Base-by-base conservation (phyloP, 2,113 vertebrate genomes). In the Rhinoderma darwinii region DNA sequence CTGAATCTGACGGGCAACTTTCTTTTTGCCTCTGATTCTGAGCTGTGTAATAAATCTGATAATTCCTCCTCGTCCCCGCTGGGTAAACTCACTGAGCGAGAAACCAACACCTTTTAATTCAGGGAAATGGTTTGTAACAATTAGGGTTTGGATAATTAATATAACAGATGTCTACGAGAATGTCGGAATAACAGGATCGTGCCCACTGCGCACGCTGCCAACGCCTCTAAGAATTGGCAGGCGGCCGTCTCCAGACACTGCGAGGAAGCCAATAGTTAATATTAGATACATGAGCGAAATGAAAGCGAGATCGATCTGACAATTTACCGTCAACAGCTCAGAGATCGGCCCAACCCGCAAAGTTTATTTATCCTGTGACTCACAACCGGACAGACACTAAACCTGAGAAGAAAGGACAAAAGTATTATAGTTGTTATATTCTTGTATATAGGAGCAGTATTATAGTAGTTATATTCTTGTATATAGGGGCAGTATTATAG, bases 91-190 rank as follows among this genome's bases (percentile, higher is more conserved):
- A 20, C 51, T 43, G 72, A 20, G 1, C 63, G 25, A n/a, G 10
- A 84, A 61, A 61, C 72, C 18, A 39, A 44, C 61, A 61, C 66
- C 83, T 76, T 84, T 84, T 75, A n/a, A 76, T 75, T 75, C 37
- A 70, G 83, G 72, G 37, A 84, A 84, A 84, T 75, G 83, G 72
- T 84, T 84, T 84, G 72, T 61, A 56, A 76, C 83, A 84, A 84
- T 84, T 41, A 84, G 51, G 68, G 51, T 44, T 56, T 39, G 47
- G 83, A 44, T 84, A 84, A 84, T 84, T 84, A 84, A 84, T 84
- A 84, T 84, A 84, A 84, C 83, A 84, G 83, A 84, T 84, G 83
- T 76, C 83, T 75, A 20, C 0, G 37, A 84, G 74, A 76, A 84
- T 59, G 72, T 84, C 51, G n/a, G 72, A 75, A 76, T 84, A 84